These are phyloP conservation scores for Chascanopsetta lugubris DNA, from an alignment of 2,113 vertebrate species.

Conservation along the genomic window DNA sequence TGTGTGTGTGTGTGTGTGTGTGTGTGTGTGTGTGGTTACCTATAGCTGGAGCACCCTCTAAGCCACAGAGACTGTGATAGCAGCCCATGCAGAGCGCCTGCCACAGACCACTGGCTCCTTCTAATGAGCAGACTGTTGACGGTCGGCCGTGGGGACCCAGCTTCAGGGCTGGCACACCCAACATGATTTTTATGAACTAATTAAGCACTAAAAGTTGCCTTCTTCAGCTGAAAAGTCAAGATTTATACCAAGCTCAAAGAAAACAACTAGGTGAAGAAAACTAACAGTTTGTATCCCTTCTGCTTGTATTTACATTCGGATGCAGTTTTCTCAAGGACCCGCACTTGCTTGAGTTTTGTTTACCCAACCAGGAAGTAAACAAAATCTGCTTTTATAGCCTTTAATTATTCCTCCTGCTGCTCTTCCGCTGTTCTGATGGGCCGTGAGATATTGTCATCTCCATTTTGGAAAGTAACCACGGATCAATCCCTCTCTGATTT, in stretches of 20 bases:
- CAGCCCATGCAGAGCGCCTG: conserved; percentile 61
- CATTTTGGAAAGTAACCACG: conserved; percentile 39
- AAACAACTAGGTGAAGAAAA: neutral
- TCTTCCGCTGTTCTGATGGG: conserved; percentile 24
- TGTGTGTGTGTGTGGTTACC: neutral
- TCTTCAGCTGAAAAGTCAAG: conserved; percentile 35
- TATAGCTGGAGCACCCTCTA: conserved; percentile 19
- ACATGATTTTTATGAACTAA: conserved; percentile 55
- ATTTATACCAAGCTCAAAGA: neutral
- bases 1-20: neutral
- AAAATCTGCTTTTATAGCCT: conserved; percentile 33
- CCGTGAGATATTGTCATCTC: conserved; percentile 37
- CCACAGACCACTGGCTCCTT: conserved; percentile 67
- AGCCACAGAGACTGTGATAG: conserved; percentile 45
- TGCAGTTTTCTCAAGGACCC: no score
- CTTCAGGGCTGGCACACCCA: conserved; percentile 40
- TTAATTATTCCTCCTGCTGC: conserved; percentile 33
- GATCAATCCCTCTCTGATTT: conserved; percentile 20
- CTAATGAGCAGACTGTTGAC: conserved; percentile 77
- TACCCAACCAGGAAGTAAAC: neutral
- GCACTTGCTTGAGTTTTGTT: conserved; percentile 18
- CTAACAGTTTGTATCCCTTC: neutral
- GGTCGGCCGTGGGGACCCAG: conserved; percentile 58
- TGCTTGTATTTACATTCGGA: conserved; percentile 13
- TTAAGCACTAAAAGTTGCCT: conserved; percentile 59